Evolutionary conservation across 1,140 invertebrate genomes (phyloP), one percentile per base, ranked within the genome.

Genomic region (Heliconius melpomene): DNA sequence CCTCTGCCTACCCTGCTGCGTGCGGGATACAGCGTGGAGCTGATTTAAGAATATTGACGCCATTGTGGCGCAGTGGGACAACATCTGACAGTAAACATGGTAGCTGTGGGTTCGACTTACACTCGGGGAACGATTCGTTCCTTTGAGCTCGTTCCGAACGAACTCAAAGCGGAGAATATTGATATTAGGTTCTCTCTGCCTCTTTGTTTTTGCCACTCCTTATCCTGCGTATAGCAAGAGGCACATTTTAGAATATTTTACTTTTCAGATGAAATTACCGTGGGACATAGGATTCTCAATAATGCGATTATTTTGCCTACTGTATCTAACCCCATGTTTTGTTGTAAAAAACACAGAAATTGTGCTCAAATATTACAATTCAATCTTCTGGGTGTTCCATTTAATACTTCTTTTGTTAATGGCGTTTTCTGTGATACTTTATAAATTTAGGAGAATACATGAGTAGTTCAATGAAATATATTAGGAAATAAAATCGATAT

Each of bases 211-310:
- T 46, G 40, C 40, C 6, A 36, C 32, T 36, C 6, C 6, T 7
- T 36, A 7, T 36, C 32, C 32, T 36, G 32, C 7, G 32, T 36
- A 52, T 18, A 52, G 50, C 50, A 52, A n/a, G 52, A 76, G 38
- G 13, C 1, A 71, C 23, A 11, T 23, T 36, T n/a, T 20, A 40
- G 29, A 38, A 7, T 72, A 26, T 72, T 38, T 38, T n/a, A 72
- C 16, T 77, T 87, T 88, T 74, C 86, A 94, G 93, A 85, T 93
- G 84, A 92, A 91, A 82, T 23, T 88, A 20, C 84, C 91, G 1
- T 93, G 91, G 91, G 85, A 91, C 72, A 89, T 94, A n/a, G 93
- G 93, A 8, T 94, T 90, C 52, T 91, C 91, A 1, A 91, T 94
- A 81, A 93, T 93, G 90, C 87, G 93, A 5, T 40, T 90, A 26